Conservation (phyloP, 2,113 vertebrate species). For the Phalacrocorax brasilianus region DNA sequence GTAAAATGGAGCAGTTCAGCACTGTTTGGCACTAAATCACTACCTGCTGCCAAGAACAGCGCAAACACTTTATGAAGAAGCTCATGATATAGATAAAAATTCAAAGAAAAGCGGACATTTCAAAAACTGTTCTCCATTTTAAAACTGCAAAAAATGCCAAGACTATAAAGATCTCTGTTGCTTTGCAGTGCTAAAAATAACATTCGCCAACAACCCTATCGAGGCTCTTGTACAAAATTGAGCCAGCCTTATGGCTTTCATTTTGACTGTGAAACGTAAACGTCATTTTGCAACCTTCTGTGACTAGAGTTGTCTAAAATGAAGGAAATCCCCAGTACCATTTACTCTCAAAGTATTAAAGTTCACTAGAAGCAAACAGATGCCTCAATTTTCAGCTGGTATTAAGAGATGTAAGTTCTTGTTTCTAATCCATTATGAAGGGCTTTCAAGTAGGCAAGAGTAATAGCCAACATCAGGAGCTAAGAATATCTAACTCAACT, state of each 20-base stretch:
- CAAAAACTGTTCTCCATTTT: constrained; percentile 46
- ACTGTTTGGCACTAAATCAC: not conserved
- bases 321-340: constrained; percentile 33
- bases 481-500: not conserved
- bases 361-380: constrained; percentile 32
- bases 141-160: constrained; percentile 38
- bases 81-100: not conserved
- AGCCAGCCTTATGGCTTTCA: constrained; percentile 26
- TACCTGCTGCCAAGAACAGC: not conserved
- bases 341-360: constrained; percentile 40
- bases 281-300: not conserved
- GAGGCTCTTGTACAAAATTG: constrained; percentile 1
- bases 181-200: constrained; percentile 49
- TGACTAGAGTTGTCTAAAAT: constrained; percentile 40
- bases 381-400: constrained; percentile 16
- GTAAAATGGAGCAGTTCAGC: not conserved
- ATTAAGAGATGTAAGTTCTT: constrained; percentile 61
- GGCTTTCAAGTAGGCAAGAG: constrained; percentile 47
- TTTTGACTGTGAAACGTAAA: not conserved
- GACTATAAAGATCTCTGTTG: not conserved
- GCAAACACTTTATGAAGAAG: not conserved
- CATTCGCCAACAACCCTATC: not conserved
- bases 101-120: not conserved
- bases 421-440: constrained; percentile 71
- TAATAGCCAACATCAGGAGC: too few relatives aligned